Base-by-base conservation (phyloP, 2,888 invertebrate species). In the Drosophila mimetica region DNA sequence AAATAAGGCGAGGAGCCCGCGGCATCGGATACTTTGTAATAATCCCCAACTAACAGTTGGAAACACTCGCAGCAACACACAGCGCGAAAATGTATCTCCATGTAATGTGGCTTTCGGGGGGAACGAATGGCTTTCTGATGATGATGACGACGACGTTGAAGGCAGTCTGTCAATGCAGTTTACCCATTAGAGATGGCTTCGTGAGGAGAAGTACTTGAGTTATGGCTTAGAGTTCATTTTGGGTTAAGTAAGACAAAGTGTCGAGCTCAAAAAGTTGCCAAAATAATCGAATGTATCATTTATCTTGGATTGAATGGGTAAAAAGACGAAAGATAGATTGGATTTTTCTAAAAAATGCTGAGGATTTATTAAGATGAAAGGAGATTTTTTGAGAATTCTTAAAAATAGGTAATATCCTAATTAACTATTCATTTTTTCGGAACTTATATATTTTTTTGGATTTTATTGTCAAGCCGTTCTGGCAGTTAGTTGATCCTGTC, bases 11-110 rank as follows among this genome's bases (percentile, higher is more conserved):
- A 16, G 52, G 58, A 48, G 53, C 57, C 44, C 53, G 44, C 53
- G 78, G 72, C 83, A 65, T 76, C 57, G 74, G 74, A 59, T 59
- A 59, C 59, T 77, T 75, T 70, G 80, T 76, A 82, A 83, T 78
- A 80, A 78, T 86, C 76, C 77, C 77, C 79, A 83, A 48, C 80
- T 72, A 71, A 78, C 73, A 83, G 79, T 61, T 63, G 48, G 70
- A 63, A 61, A 58, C 53, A 69, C 72, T 64, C 50, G 58, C 42
- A 61, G 1, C 4, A 37, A 37, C 30, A 59, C 28, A 64, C 53
- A 34, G 47, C 39, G 14, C 42, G 53, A 41, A 57, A 42, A 54
- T 51, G 1, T 25, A 53, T 39, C 39, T 47, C 42, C 54, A 69
- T 63, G 44, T 53, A 52, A 42, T 50, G 34, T 57, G 25, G 53